phyloP scores from a whole-genome alignment of 2,888 invertebrate genomes.

The Marasmarcha lunaedactyla region DNA sequence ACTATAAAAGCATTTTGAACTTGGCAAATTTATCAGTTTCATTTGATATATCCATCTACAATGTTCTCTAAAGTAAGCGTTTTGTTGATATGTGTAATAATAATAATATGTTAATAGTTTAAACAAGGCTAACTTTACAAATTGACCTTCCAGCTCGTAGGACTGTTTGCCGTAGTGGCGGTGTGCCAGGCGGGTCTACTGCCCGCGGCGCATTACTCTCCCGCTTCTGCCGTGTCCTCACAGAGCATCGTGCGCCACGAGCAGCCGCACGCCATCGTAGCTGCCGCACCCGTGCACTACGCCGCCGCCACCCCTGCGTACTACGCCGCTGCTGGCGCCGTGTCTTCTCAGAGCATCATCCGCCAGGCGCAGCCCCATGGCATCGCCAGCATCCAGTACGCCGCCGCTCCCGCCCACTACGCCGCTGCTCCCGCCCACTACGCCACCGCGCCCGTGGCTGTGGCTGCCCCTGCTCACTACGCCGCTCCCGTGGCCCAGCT shows the following conservation, averaged over 20 bases:
- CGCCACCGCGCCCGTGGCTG: conserved; percentile 28
- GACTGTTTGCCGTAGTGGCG: conserved; percentile 2
- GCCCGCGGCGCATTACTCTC: conserved; percentile 37
- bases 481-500: conserved; percentile 16
- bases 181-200: conserved; percentile 26
- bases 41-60: neutral
- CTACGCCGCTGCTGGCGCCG: conserved; percentile 17
- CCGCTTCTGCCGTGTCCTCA: conserved; percentile 36
- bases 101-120: neutral
- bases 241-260: conserved; percentile 30
- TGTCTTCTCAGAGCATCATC: conserved; percentile 33
- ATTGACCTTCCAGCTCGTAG: conserved; percentile 1
- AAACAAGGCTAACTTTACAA: neutral
- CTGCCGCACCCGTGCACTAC: conserved; percentile 10
- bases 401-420: conserved; percentile 9
- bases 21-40: conserved; percentile 2
- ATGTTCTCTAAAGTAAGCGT: conserved; percentile 5
- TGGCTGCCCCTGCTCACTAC: conserved; percentile 17
- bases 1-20: conserved; percentile 3
- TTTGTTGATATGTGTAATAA: no score
- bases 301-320: conserved; percentile 17
- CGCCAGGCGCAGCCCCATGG: conserved; percentile 23
- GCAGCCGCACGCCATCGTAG: conserved; percentile 22
- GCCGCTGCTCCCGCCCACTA: conserved; percentile 9
- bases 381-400: conserved; percentile 9